A percentile compares a stretch with the other conserved stretches of the same genome.
phyloP scores from a whole-genome alignment of 2,888 invertebrate species.

The Prosopocoilus inquinatus region DNA sequence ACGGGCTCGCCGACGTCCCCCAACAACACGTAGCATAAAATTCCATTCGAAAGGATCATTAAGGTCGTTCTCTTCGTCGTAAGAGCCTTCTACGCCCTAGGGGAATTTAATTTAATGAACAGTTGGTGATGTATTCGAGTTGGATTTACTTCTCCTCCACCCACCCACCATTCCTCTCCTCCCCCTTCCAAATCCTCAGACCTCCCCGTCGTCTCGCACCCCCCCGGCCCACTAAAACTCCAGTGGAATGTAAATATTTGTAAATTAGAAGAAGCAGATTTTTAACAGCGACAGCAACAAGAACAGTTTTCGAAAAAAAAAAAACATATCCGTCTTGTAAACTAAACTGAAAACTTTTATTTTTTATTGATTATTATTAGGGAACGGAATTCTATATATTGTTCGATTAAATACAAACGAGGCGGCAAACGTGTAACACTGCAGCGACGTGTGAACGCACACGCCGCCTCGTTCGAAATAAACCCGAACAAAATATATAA shows the following conservation, averaged over 20 bases:
- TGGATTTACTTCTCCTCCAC: neutral
- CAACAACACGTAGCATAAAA: constrained; percentile 44
- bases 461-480: too few relatives aligned
- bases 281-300: neutral
- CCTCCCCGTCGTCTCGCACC: neutral
- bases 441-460: too few relatives aligned
- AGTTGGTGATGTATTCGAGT: constrained; percentile 22
- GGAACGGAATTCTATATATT: too few relatives aligned
- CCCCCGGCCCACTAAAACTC: neutral
- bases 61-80: constrained; percentile 34
- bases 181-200: neutral
- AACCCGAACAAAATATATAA: too few relatives aligned
- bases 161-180: neutral
- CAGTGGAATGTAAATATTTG: constrained; percentile 3
- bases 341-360: too few relatives aligned
- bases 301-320: constrained; percentile 1
- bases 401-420: too few relatives aligned
- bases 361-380: too few relatives aligned
- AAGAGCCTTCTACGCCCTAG: constrained; percentile 33
- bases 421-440: too few relatives aligned
- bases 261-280: neutral
- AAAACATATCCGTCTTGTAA: neutral
- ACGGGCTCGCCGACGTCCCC: constrained; percentile 30
- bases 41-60: constrained; percentile 24
- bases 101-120: constrained; percentile 29